These are phyloP conservation scores for Dryas iulia DNA, from an alignment of 1,140 invertebrate species.

Conservation along the genomic window DNA sequence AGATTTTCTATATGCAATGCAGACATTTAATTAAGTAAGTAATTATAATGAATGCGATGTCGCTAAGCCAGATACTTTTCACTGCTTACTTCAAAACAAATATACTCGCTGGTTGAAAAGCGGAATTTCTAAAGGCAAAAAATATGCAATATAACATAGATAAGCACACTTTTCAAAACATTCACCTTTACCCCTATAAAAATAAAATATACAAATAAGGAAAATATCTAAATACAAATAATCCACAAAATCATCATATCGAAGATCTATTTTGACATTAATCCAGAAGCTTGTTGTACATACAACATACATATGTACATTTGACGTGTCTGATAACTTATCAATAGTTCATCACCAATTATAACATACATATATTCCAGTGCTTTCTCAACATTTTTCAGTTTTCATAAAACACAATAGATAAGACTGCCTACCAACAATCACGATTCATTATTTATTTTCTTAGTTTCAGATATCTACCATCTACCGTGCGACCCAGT, in stretches of 20 bases:
- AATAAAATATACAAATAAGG: background rate
- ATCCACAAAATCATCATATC: background rate
- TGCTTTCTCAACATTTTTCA: conserved; percentile 19
- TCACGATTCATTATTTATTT: conserved; percentile 31
- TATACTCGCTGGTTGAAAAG: no score
- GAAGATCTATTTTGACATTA: background rate
- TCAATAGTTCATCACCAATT: conserved; percentile 18
- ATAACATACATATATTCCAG: conserved; percentile 7
- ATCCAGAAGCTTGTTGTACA: background rate
- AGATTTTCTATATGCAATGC: no score
- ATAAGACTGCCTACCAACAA: conserved; percentile 22
- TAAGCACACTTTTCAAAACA: no score
- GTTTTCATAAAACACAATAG: conserved; percentile 6
- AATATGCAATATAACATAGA: no score
- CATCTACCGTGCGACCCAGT: conserved; percentile 49
- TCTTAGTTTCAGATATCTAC: conserved; percentile 37
- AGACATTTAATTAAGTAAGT: no score
- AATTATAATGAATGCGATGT: no score
- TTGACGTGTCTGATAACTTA: conserved; percentile 6
- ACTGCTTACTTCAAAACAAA: no score
- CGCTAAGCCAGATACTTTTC: no score
- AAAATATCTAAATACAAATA: background rate
- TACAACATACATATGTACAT: background rate
- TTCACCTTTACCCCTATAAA: no score
- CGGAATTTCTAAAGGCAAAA: no score